Percentiles rank a stretch among this genome's conserved stretches.
Conservation (phyloP, 1,140 invertebrate genomes). For the Brachionus asplanchnoidis region DNA sequence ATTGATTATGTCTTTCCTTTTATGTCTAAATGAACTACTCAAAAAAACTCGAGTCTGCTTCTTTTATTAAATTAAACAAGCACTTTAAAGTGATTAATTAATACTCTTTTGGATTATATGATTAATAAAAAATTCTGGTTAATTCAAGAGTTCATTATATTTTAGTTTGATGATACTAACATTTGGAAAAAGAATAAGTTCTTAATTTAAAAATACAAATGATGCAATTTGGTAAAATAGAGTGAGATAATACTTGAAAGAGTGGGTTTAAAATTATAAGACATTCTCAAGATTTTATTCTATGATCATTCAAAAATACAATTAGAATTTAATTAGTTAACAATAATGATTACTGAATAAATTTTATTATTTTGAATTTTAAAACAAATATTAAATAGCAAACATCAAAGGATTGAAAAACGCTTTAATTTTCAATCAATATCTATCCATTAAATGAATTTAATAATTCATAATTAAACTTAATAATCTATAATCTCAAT, state of each 20-base stretch:
- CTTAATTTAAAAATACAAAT: not conserved
- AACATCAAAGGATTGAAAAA: too few relatives aligned
- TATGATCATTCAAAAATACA: too few relatives aligned
- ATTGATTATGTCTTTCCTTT: not conserved
- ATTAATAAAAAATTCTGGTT: not conserved
- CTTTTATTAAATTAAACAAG: not conserved
- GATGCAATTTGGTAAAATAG: not conserved
- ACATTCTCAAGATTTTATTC: too few relatives aligned
- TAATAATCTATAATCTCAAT: too few relatives aligned
- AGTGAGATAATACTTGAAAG: not conserved
- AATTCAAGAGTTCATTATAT: not conserved
- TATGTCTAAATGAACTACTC: not conserved
- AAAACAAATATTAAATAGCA: too few relatives aligned
- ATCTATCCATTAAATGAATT: too few relatives aligned
- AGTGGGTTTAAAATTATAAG: too few relatives aligned
- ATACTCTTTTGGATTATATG: not conserved
- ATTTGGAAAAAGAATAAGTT: not conserved
- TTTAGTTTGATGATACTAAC: not conserved
- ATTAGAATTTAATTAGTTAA: too few relatives aligned
- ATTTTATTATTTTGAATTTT: too few relatives aligned
- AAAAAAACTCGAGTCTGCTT: not conserved
- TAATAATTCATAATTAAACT: too few relatives aligned
- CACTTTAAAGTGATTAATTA: not conserved
- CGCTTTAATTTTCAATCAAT: too few relatives aligned
- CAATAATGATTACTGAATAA: too few relatives aligned